Evolutionary conservation across 2,797 vertebrate genomes (phyloP), one percentile per base, ranked within the genome.

Genomic region (Sciaenops ocellatus): DNA sequence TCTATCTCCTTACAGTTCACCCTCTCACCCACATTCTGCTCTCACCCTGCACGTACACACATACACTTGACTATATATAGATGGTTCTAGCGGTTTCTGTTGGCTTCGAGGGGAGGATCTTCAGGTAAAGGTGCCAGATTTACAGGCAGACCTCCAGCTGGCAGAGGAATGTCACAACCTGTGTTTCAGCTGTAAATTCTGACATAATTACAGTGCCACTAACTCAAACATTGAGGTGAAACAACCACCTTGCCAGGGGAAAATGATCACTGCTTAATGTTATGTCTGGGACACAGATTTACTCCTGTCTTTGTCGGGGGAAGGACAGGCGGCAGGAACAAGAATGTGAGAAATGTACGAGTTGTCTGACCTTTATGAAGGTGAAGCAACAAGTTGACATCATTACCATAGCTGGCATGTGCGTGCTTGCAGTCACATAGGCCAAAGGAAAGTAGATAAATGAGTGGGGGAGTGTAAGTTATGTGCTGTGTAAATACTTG

Each of bases 161-260:
- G 89, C 84, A 79, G 73, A 90, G 92, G 94, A 95, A 95, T 95
- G 93, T 91, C 91, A 90, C 90, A 91, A 85, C 89, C 93, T 92
- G 89, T 92, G 88, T 93, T 94, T 93, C 89, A 91, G 91, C 87
- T 85, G 91, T 93, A 92, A 92, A 94, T 85, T 82, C 89, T 88
- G 76, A 82, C 88, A 83, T 95, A 95, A 96, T 96, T 95, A 96
- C 85, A 95, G 93, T 91, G 93, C 85, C 90, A 89, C 90, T 88
- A 66, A 85, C 89, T 93, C 87, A 89, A 84, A 90, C 84, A 85
- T 70, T 59, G 82, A 90, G 90, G 88, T 73, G 82, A 94, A 95
- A 94, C 92, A 92, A 94, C 90, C 92, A 94, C 91, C 90, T 91
- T 87, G 85, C 3, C 0, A 63, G 73, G 79, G 73, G 91, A 87